A percentile compares a stretch with the other conserved stretches of the same genome.
These are phyloP conservation scores for Hybognathus amarus DNA, from an alignment of 2,797 vertebrate species.

Conservation along the genomic window DNA sequence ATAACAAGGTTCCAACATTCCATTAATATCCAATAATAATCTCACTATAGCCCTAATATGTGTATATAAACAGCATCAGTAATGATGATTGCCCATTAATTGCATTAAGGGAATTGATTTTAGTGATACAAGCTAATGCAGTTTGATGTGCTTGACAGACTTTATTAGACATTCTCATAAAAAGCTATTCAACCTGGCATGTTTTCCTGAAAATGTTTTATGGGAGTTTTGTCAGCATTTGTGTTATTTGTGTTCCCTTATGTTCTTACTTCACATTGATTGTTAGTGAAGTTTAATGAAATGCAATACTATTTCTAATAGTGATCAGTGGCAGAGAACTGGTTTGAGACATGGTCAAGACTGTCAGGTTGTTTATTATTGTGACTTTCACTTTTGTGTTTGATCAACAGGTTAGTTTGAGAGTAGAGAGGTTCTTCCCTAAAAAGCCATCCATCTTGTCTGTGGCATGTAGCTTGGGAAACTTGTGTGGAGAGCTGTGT, in stretches of 20 bases:
- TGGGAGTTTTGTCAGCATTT: not conserved
- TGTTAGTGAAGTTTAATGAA: constrained; percentile 11
- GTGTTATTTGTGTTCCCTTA: not conserved
- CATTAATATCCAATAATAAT: constrained; percentile 15
- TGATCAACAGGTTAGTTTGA: constrained; percentile 51
- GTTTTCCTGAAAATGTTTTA: constrained; percentile 4
- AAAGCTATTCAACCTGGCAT: not conserved
- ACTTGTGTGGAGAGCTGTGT: constrained; percentile 2
- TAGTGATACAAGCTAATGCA: not conserved
- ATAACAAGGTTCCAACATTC: constrained; percentile 4
- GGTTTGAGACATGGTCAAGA: not conserved
- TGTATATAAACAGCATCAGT: constrained; percentile 24
- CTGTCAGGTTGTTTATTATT: constrained; percentile 8
- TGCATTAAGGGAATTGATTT: not conserved
- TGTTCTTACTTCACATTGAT: not conserved
- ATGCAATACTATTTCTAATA: not conserved
- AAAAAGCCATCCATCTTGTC: constrained; percentile 53
- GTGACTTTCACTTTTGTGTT: constrained; percentile 17
- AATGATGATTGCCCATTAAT: constrained; percentile 20
- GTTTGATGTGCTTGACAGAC: not conserved
- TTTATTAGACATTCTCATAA: not conserved
- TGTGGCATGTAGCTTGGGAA: constrained; percentile 56
- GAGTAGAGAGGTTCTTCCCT: constrained; percentile 16
- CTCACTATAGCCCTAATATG: not conserved
- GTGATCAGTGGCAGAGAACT: not conserved